Percentiles rank a stretch among this genome's conserved stretches.
Conservation (phyloP, 2,113 vertebrate species). For the Laticauda colubrina region DNA sequence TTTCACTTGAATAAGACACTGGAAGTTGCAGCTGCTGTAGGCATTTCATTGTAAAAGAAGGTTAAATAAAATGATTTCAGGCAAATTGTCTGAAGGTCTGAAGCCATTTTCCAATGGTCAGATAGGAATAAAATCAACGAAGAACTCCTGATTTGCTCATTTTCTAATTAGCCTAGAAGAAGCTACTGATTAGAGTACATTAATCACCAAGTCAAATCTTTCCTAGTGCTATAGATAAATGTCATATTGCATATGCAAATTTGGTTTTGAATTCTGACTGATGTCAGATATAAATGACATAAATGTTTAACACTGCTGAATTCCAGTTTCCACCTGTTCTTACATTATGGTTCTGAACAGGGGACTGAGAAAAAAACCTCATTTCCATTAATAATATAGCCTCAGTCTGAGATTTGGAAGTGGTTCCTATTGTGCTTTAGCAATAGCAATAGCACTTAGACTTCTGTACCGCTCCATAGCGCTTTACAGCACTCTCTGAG, state of each 20-base stretch:
- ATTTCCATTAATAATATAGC: background rate
- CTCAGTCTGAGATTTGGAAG: background rate
- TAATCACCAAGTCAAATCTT: background rate
- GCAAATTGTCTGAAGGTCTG: background rate
- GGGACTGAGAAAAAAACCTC: background rate
- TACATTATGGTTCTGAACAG: background rate
- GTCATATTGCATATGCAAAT: background rate
- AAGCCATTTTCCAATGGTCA: background rate
- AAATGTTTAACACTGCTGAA: background rate
- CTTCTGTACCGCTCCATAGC: background rate
- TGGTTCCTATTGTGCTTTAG: background rate
- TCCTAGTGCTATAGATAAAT: background rate
- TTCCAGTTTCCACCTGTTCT: background rate
- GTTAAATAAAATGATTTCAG: background rate
- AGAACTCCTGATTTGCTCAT: background rate
- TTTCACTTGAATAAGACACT: background rate
- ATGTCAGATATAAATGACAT: background rate
- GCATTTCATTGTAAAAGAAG: background rate
- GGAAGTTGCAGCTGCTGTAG: background rate
- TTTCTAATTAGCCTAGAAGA: background rate
- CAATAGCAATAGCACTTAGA: background rate
- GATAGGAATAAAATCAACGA: background rate
- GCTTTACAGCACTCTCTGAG: background rate
- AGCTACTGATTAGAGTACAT: background rate
- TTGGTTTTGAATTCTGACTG: background rate